phyloP scores from a whole-genome alignment of 2,113 vertebrate genomes.

The Pseudorasbora parva region DNA sequence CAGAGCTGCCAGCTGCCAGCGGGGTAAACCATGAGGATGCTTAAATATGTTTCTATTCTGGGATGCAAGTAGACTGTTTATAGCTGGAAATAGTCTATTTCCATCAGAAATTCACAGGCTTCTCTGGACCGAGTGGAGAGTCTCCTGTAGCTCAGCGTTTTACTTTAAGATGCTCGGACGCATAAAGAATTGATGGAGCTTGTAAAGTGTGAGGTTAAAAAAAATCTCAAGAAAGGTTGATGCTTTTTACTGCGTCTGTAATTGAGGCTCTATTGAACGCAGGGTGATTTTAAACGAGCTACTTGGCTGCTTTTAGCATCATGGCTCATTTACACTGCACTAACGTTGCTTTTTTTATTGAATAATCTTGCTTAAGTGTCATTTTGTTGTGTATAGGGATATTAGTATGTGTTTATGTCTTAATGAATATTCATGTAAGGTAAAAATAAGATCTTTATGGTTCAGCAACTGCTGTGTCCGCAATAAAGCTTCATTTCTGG shows the following conservation, averaged over 20 bases:
- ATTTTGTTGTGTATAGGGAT: slow-evolving; percentile 3
- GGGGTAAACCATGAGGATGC: slow-evolving; percentile 36
- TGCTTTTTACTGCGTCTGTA: slow-evolving; percentile 1
- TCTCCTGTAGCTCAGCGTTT: neutral
- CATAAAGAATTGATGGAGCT: neutral
- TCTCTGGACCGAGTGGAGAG: neutral
- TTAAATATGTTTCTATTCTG: slow-evolving; percentile 40
- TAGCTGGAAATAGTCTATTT: slow-evolving; percentile 23
- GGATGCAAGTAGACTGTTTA: slow-evolving; percentile 9
- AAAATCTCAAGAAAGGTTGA: slow-evolving; percentile 9
- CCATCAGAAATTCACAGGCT: slow-evolving; percentile 18
- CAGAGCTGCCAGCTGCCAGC: slow-evolving; percentile 44
- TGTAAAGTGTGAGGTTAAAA: slow-evolving; percentile 18
- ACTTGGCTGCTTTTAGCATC: neutral
- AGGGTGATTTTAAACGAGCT: neutral
- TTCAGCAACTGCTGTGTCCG: neutral
- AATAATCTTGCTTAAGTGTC: neutral
- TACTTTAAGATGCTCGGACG: neutral
- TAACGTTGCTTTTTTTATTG: neutral
- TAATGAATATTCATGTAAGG: neutral
- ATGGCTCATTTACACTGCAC: neutral
- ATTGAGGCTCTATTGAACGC: neutral
- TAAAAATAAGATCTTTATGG: neutral
- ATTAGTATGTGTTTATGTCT: neutral
- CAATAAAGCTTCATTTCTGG: neutral